Evolutionary conservation across 2,113 vertebrate species (phyloP).

Genomic region (Excalfactoria chinensis): DNA sequence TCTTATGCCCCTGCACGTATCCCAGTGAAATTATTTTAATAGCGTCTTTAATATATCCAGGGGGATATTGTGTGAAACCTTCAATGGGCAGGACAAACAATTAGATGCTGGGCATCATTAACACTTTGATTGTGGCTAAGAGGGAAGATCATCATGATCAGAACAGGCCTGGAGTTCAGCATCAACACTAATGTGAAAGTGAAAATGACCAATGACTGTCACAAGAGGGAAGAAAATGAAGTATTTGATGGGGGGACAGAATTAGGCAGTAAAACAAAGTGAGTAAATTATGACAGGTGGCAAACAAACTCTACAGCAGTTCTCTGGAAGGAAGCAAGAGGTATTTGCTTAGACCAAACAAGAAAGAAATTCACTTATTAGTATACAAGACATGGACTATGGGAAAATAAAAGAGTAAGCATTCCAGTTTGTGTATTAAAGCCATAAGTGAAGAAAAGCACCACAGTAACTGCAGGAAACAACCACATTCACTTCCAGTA

Average conservation of each 20-base stretch:
- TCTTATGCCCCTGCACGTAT: not conserved
- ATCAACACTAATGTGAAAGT: not conserved
- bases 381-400: not conserved
- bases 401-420: not conserved
- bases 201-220: not conserved
- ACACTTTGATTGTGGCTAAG: not conserved
- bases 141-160: not conserved
- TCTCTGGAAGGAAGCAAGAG: not conserved
- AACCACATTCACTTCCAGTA: not conserved
- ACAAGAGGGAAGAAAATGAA: not conserved
- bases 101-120: not conserved
- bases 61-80: not conserved
- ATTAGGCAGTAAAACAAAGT: not conserved
- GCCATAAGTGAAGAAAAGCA: not conserved
- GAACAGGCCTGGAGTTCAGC: not conserved
- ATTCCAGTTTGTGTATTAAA: not conserved
- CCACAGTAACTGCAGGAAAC: not conserved
- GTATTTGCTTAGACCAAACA: not conserved
- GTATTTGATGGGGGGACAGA: not conserved
- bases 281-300: not conserved
- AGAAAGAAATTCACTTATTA: not conserved
- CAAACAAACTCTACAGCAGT: not conserved
- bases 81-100: not conserved
- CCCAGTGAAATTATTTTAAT: not conserved
- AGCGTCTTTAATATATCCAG: not conserved